Conservation (phyloP, 2,113 vertebrate genomes). For the Carollia perspicillata region DNA sequence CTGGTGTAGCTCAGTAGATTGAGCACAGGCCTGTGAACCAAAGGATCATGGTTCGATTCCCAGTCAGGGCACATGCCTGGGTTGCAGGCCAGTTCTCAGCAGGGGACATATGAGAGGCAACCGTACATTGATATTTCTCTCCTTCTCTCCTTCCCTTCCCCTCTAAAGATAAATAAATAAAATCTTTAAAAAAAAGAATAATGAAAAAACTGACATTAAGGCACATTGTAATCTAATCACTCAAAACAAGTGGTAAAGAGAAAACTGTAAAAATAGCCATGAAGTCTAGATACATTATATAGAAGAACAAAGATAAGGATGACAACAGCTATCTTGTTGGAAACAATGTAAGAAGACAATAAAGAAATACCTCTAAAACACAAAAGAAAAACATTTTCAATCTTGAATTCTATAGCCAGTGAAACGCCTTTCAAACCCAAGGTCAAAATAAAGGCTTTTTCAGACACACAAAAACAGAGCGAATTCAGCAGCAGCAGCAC, state of each 20-base stretch:
- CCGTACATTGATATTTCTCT: too few relatives aligned
- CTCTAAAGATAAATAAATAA: too few relatives aligned
- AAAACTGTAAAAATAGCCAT: neutral
- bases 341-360: neutral
- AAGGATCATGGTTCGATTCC: too few relatives aligned
- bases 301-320: neutral
- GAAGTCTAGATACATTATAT: neutral
- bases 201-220: neutral
- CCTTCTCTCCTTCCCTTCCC: too few relatives aligned
- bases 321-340: neutral
- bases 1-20: too few relatives aligned
- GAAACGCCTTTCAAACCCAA: conserved; percentile 1
- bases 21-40: too few relatives aligned
- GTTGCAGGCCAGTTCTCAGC: too few relatives aligned
- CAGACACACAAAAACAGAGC: neutral
- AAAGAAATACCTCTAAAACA: neutral
- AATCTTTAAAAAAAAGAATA: too few relatives aligned
- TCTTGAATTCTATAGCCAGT: conserved; percentile 4
- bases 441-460: neutral
- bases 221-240: too few relatives aligned
- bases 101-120: too few relatives aligned
- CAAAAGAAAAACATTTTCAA: neutral
- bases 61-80: too few relatives aligned
- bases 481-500: neutral
- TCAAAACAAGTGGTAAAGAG: neutral